Percentiles rank a stretch among this genome's conserved stretches.
These are phyloP conservation scores for Tapirus indicus DNA, from an alignment of 2,797 vertebrate genomes.

Conservation along the genomic window DNA sequence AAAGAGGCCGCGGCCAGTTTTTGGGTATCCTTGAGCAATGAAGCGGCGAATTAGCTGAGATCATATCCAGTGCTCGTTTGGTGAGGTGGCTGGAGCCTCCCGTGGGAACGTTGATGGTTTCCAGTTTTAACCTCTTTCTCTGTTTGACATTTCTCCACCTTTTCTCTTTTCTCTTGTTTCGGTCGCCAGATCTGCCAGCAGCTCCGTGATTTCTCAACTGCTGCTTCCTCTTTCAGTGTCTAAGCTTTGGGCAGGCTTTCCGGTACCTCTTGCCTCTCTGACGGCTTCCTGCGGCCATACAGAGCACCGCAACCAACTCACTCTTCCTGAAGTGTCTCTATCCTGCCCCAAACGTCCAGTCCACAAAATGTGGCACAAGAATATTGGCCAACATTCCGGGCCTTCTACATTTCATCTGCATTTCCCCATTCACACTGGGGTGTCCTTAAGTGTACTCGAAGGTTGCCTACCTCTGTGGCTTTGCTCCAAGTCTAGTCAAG, in stretches of 20 bases:
- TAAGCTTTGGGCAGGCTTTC: background rate
- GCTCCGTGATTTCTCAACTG: background rate
- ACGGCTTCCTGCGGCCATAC: fast-evolving
- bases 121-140: background rate
- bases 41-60: background rate
- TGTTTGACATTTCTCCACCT: background rate
- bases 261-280: too few species aligned
- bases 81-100: background rate
- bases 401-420: too few species aligned
- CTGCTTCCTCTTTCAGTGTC: background rate
- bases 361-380: background rate
- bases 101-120: fast-evolving
- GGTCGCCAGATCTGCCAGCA: too few species aligned
- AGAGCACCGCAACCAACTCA: fast-evolving
- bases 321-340: fast-evolving
- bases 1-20: background rate
- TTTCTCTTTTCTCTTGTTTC: background rate
- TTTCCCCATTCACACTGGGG: fast-evolving
- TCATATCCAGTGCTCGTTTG: fast-evolving
- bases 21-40: background rate
- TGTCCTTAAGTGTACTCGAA: fast-evolving
- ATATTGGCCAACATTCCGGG: fast-evolving
- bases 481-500: background rate
- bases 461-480: too few species aligned
- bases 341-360: background rate